Percentiles rank a stretch among this genome's conserved stretches.
Evolutionary conservation across 2,113 vertebrate genomes (phyloP).

Genomic region (Neodontobutis hainanensis): DNA sequence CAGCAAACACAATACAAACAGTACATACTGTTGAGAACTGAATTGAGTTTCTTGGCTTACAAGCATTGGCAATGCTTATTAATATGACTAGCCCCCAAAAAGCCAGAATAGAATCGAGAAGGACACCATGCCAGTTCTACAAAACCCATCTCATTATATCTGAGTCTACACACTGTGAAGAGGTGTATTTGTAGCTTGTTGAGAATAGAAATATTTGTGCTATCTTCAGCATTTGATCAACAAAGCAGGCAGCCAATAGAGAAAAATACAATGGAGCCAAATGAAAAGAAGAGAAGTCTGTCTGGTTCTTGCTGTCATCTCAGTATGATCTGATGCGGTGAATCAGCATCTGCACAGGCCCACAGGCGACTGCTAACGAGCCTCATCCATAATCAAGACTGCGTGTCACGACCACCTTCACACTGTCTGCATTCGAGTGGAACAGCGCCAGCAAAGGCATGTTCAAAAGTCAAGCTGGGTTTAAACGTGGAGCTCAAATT

Average conservation of each 20-base stretch:
- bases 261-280: slow-evolving; percentile 7
- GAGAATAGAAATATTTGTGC: slow-evolving; percentile 19
- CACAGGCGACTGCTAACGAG: slow-evolving; percentile 42
- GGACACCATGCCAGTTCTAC: not conserved
- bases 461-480: slow-evolving; percentile 8
- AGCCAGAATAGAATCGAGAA: slow-evolving; percentile 4
- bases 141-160: not conserved
- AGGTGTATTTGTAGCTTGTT: slow-evolving; percentile 1
- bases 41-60: slow-evolving; percentile 33
- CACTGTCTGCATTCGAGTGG: slow-evolving; percentile 22
- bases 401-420: slow-evolving; percentile 35
- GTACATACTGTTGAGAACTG: slow-evolving; percentile 14
- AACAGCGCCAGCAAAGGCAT: slow-evolving; percentile 13
- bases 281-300: slow-evolving; percentile 8
- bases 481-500: slow-evolving; percentile 12
- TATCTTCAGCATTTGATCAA: slow-evolving; percentile 27
- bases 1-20: slow-evolving; percentile 44
- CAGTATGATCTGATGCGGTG: slow-evolving; percentile 20
- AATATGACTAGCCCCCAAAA: slow-evolving; percentile 6
- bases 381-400: slow-evolving; percentile 43
- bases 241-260: slow-evolving; percentile 10
- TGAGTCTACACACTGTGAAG: not conserved
- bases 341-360: slow-evolving; percentile 40
- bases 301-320: slow-evolving; percentile 29
- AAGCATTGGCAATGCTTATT: slow-evolving; percentile 25